phyloP scores from a whole-genome alignment of 2,113 vertebrate genomes.

The Laterallus jamaicensis region DNA sequence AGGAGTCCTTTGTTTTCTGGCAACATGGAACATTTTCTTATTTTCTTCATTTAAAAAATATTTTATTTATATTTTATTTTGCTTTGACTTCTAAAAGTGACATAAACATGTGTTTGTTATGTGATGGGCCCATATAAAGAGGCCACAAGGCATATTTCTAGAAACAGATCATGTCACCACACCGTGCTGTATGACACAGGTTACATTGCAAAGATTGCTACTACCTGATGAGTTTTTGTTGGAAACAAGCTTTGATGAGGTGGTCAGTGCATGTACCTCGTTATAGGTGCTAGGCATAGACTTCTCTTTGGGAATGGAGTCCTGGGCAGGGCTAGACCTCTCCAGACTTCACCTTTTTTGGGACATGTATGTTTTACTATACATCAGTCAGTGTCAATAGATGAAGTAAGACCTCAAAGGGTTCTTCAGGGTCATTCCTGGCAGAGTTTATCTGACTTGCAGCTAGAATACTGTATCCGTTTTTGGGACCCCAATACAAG shows the following conservation, averaged over 20 bases:
- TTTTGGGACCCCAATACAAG: background rate
- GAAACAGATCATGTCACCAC: background rate
- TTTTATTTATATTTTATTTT: background rate
- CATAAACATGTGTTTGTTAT: background rate
- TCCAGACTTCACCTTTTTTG: background rate
- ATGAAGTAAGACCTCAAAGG: background rate
- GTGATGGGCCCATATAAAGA: background rate
- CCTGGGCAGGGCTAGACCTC: background rate
- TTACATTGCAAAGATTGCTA: background rate
- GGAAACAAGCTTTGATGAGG: background rate
- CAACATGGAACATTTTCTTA: background rate
- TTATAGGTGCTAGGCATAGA: background rate
- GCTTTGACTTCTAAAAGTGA: background rate
- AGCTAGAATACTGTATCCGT: background rate
- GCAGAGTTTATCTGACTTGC: background rate
- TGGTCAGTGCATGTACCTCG: background rate
- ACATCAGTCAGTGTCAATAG: background rate
- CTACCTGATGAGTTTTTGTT: background rate
- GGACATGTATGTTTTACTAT: background rate
- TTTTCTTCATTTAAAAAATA: background rate
- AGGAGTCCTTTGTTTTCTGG: background rate
- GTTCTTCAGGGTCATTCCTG: background rate
- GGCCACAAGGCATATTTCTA: background rate
- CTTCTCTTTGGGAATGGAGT: background rate
- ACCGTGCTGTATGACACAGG: background rate